These are phyloP conservation scores for Oryzias curvinotus DNA, from an alignment of 2,113 vertebrate genomes.

Conservation along the genomic window DNA sequence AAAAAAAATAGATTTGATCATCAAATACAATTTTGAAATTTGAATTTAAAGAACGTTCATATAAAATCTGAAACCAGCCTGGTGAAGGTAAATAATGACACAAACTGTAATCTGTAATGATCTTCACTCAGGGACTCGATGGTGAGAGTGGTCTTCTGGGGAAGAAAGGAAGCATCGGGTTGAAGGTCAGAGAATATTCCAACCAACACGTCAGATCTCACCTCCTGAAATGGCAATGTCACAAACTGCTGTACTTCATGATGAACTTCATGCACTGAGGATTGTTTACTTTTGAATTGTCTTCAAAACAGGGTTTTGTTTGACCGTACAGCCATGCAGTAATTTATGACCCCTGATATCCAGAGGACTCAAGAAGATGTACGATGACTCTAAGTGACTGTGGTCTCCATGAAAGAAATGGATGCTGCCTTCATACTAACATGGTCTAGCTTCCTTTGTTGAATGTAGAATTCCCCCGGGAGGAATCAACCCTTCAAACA, in stretches of 20 bases:
- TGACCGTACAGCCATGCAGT: too few relatives aligned
- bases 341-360: too few relatives aligned
- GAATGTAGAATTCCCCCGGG: neutral
- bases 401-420: too few relatives aligned
- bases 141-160: constrained; percentile 80
- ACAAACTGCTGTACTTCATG: too few relatives aligned
- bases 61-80: neutral
- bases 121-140: constrained; percentile 77
- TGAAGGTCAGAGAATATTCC: constrained; percentile 78
- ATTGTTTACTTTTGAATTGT: too few relatives aligned
- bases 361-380: too few relatives aligned
- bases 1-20: neutral
- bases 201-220: constrained; percentile 30
- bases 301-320: too few relatives aligned
- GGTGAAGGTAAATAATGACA: neutral
- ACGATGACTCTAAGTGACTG: too few relatives aligned
- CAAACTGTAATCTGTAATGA: constrained; percentile 18
- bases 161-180: constrained; percentile 77
- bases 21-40: neutral
- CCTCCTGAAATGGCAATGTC: neutral
- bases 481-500: neutral
- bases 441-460: neutral
- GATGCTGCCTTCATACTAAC: neutral
- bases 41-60: neutral
- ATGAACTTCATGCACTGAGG: too few relatives aligned